These are phyloP conservation scores for Sceloporus tristichus DNA, from an alignment of 2,113 vertebrate genomes.

Conservation along the genomic window DNA sequence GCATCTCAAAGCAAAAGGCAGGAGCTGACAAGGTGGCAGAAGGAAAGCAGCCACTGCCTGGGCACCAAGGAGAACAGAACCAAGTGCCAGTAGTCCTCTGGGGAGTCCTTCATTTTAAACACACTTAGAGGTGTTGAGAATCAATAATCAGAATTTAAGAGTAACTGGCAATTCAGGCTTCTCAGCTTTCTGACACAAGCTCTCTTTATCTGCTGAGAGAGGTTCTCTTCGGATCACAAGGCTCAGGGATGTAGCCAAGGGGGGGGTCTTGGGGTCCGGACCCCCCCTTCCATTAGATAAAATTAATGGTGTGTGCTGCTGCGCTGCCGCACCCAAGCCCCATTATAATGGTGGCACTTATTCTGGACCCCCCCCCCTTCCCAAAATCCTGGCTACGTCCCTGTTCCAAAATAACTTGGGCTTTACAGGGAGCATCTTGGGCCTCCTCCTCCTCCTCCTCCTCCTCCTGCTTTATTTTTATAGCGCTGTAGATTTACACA, in stretches of 20 bases:
- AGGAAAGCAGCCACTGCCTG: slow-evolving; percentile 1
- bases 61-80: background rate
- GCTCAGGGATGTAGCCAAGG: background rate
- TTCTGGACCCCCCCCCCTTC: no score
- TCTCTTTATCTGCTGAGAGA: background rate
- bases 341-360: no score
- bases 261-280: no score
- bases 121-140: background rate
- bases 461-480: no score
- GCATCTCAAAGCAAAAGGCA: slow-evolving; percentile 18
- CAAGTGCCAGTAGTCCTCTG: background rate
- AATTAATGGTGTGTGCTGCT: no score
- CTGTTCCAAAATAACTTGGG: background rate
- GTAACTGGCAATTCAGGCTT: background rate
- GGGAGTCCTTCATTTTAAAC: background rate
- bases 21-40: background rate
- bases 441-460: background rate
- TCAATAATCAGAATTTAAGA: slow-evolving; percentile 13
- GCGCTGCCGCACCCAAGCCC: no score
- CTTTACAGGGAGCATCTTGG: background rate
- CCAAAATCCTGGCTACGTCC: no score
- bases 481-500: no score
- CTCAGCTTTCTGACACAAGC: background rate
- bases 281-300: no score
- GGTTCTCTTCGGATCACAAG: background rate